phyloP scores from a whole-genome alignment of 1,140 invertebrate genomes.

The Frieseomelitta varia region DNA sequence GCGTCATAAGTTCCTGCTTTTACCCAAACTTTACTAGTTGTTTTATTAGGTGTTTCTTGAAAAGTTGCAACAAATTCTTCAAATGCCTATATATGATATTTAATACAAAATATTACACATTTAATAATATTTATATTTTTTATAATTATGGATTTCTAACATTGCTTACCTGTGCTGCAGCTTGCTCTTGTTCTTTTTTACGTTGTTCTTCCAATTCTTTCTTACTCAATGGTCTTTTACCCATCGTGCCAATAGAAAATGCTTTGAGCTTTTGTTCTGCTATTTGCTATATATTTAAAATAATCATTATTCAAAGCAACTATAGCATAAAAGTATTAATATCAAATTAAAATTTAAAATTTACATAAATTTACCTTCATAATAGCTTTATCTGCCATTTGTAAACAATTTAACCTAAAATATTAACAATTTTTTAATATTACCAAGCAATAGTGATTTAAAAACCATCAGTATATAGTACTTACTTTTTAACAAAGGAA shows the following conservation, averaged over 20 bases:
- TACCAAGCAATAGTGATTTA: neutral
- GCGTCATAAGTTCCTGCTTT: constrained; percentile 98
- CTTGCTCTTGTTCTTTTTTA: constrained; percentile 95
- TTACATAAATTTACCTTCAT: constrained; percentile 75
- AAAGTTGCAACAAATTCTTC: constrained; percentile 99
- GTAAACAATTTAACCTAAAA: constrained; percentile 58
- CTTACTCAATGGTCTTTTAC: constrained; percentile 90
- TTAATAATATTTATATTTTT: neutral
- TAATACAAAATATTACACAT: neutral
- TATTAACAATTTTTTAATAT: neutral
- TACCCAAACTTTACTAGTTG: constrained; percentile 95
- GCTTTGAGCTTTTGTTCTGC: constrained; percentile 90
- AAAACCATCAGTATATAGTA: neutral
- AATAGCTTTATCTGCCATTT: constrained; percentile 80
- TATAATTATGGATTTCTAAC: neutral
- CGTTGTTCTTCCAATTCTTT: constrained; percentile 93
- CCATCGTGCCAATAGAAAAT: constrained; percentile 92
- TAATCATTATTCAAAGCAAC: neutral
- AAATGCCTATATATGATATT: constrained; percentile 87
- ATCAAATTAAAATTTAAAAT: neutral
- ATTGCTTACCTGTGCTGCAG: constrained; percentile 86
- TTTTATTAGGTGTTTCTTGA: constrained; percentile 92
- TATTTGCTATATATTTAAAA: constrained; percentile 83
- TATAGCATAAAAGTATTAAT: neutral
- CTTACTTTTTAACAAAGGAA: neutral